phyloP scores from a whole-genome alignment of 2,797 vertebrate genomes.

The Sebastes itinus region DNA sequence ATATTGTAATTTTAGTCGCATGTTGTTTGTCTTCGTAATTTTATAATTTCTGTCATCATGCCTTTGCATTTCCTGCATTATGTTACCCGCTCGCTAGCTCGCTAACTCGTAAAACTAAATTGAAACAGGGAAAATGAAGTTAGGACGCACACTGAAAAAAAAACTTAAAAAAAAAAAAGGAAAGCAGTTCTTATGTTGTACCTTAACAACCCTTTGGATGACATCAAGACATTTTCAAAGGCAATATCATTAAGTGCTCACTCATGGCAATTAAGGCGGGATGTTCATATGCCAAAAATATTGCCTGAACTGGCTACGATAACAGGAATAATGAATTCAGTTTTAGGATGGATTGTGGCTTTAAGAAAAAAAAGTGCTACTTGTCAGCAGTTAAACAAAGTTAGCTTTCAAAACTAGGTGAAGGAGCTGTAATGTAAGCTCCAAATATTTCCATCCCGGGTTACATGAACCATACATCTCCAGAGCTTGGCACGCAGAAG shows the following conservation, averaged over 20 bases:
- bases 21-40: too few relatives aligned
- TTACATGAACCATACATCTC: slow-evolving; percentile 32
- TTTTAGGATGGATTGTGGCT: not conserved
- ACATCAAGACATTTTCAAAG: not conserved
- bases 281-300: not conserved
- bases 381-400: not conserved
- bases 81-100: too few relatives aligned
- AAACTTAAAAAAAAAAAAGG: too few relatives aligned
- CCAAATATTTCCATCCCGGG: slow-evolving; percentile 28
- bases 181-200: not conserved
- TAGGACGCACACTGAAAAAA: too few relatives aligned
- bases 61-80: too few relatives aligned
- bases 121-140: too few relatives aligned
- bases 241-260: not conserved
- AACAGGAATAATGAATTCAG: not conserved
- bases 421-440: slow-evolving; percentile 19
- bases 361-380: not conserved
- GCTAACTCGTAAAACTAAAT: too few relatives aligned
- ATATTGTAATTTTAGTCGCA: too few relatives aligned
- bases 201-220: not conserved
- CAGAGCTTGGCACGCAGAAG: slow-evolving; percentile 9
- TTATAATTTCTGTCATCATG: too few relatives aligned
- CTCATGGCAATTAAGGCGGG: not conserved
- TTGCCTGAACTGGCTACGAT: not conserved
- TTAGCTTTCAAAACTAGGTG: slow-evolving; percentile 2